Evolutionary conservation across 2,888 invertebrate genomes (phyloP), one percentile per base, ranked within the genome.

Genomic region (Dryobota labecula): DNA sequence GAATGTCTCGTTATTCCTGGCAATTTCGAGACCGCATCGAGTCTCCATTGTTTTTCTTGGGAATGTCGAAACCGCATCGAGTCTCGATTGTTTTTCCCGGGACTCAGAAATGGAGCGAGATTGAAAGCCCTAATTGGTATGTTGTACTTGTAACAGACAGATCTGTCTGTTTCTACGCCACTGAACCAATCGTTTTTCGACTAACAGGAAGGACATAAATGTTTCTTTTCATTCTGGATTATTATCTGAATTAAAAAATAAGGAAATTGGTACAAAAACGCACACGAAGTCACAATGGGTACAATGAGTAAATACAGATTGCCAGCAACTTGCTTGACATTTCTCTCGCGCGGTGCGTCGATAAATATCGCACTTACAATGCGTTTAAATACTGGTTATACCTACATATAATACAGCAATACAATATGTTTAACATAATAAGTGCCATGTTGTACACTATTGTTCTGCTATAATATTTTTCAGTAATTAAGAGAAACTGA

Each of bases 271-370:
- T 41, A n/a, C 11, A 33, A 33, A 43, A 15, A 8, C 8, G 9
- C 33, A 56, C 13, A 33, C 20, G 5, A 57, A 38, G 24, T 38
- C 38, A 9, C 24, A 15, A 33, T 33, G 0, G 13, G 7, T 8
- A n/a, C n/a, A 56, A n/a, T 27, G 27, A 20, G 38, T 56, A 41
- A 45, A 43, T 51, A 20, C 33, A 49, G 36, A 61, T 45, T 58
- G 45, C 20, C n/a, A 49, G n/a, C 13, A 66, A 70, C 57, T 70
- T 33, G 8, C 36, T 57, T 72, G 68, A 69, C 47, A 68, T 69
- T 73, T 65, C 41, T 65, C 49, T 73, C 24, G 47, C 9, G 13
- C 24, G 15, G 36, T 47, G 45, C 27, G 15, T 45, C 60, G 8
- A 27, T 41, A 56, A 33, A 69, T 33, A 49, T 41, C 30, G 5